Evolutionary conservation across 2,888 invertebrate genomes (phyloP).

Genomic region (Quadroppia sp.): DNA sequence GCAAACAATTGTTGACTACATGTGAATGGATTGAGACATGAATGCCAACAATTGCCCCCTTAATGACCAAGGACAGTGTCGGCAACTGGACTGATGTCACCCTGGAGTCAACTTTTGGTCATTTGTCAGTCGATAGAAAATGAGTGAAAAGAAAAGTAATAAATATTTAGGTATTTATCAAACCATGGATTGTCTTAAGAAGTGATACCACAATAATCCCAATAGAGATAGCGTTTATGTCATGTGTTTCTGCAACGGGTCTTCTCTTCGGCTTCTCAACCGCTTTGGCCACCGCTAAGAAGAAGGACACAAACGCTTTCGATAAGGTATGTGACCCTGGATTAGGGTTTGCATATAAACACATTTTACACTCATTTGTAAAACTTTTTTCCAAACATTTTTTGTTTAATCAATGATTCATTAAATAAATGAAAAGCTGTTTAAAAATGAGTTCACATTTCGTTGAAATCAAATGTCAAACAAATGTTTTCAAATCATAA

Average conservation of each 20-base stretch:
- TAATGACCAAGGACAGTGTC: no score
- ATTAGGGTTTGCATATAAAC: neutral
- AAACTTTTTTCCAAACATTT: no score
- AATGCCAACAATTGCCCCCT: no score
- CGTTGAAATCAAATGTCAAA: no score
- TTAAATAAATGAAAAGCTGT: neutral
- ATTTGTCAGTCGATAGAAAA: no score
- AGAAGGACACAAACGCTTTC: slow-evolving; percentile 72
- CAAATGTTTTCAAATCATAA: no score
- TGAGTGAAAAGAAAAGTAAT: neutral
- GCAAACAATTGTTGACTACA: no score
- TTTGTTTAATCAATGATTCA: neutral
- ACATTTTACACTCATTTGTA: no score
- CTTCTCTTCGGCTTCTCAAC: slow-evolving; percentile 74
- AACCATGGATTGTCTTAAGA: neutral
- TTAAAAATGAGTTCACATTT: neutral
- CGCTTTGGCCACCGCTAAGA: slow-evolving; percentile 71
- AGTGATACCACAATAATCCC: neutral
- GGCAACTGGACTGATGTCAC: no score
- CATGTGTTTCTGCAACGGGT: slow-evolving; percentile 70
- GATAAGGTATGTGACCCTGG: slow-evolving; percentile 57
- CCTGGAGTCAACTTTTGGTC: no score
- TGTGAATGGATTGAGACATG: no score
- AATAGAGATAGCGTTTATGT: slow-evolving; percentile 58
- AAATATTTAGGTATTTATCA: slow-evolving; percentile 10